Percentiles rank a stretch among this genome's conserved stretches.
Evolutionary conservation across 1,140 invertebrate genomes (phyloP).

Genomic region (Cataglyphis hispanica): DNA sequence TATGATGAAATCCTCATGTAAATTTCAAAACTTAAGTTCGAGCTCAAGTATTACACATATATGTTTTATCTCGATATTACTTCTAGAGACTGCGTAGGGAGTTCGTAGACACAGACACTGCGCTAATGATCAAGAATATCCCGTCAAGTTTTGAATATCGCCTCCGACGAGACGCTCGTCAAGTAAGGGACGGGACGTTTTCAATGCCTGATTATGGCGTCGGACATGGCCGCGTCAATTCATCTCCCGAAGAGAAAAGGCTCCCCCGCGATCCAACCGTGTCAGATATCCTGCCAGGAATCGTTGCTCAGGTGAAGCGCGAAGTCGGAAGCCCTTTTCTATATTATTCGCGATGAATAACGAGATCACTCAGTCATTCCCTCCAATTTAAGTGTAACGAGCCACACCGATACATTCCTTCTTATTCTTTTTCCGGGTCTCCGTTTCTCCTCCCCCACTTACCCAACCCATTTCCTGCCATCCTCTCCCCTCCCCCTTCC

Average conservation of each 20-base stretch:
- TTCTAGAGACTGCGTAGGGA: too few relatives aligned
- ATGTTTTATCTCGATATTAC: background rate
- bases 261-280: constrained; percentile 56
- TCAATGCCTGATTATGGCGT: constrained; percentile 66
- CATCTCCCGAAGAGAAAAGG: constrained; percentile 65
- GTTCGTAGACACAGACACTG: background rate
- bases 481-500: constrained; percentile 65
- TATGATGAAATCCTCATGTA: background rate
- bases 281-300: constrained; percentile 68
- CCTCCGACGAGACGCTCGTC: constrained; percentile 66
- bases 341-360: constrained; percentile 86
- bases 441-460: constrained; percentile 61
- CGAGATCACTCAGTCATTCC: constrained; percentile 86
- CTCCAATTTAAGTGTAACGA: constrained; percentile 87
- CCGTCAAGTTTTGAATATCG: constrained; percentile 53
- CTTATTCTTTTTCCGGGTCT: constrained; percentile 83
- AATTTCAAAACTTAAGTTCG: background rate
- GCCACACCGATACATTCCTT: constrained; percentile 86
- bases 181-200: constrained; percentile 47
- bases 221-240: constrained; percentile 64
- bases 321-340: constrained; percentile 79
- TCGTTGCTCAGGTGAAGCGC: constrained; percentile 69
- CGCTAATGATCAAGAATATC: constrained; percentile 53
- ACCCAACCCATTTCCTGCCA: constrained; percentile 49
- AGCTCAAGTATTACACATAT: background rate